A percentile compares a stretch with the other conserved stretches of the same genome.
phyloP scores from a whole-genome alignment of 2,888 invertebrate genomes.

The Lathronympha strigana region DNA sequence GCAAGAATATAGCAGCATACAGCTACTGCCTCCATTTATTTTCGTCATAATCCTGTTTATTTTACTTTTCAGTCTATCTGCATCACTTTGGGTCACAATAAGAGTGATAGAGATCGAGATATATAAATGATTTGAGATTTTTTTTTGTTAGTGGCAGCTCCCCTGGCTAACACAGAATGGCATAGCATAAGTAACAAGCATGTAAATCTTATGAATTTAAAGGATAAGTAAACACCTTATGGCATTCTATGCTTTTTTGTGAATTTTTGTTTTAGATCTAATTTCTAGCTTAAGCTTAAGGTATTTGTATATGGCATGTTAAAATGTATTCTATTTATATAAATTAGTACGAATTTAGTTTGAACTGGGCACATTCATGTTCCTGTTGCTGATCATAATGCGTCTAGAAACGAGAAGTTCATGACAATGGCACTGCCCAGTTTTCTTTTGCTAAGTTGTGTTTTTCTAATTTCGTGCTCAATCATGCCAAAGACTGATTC shows the following conservation, averaged over 20 bases:
- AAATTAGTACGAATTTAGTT: conserved; percentile 3
- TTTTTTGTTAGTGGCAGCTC: too few species aligned
- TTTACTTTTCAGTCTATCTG: too few species aligned
- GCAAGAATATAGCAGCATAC: too few species aligned
- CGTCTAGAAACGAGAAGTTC: not conserved
- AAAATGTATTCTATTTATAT: conserved; percentile 14
- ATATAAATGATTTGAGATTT: too few species aligned
- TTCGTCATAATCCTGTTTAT: too few species aligned
- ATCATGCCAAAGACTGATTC: conserved; percentile 76
- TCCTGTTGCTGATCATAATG: not conserved
- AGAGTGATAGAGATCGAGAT: too few species aligned
- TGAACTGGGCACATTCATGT: not conserved
- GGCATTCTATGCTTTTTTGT: not conserved
- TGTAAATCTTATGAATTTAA: not conserved
- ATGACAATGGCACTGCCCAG: not conserved
- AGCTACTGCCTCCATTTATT: too few species aligned
- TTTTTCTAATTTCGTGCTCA: conserved; percentile 59
- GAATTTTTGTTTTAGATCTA: not conserved
- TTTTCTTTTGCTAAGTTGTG: conserved; percentile 19
- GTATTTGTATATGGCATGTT: conserved; percentile 10
- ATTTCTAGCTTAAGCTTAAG: not conserved
- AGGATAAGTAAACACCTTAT: not conserved
- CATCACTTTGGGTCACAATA: too few species aligned
- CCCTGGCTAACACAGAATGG: too few species aligned
- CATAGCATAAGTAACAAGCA: not conserved